These are phyloP conservation scores for Lepisosteus oculatus DNA, from an alignment of 2,113 vertebrate genomes.

Conservation along the genomic window DNA sequence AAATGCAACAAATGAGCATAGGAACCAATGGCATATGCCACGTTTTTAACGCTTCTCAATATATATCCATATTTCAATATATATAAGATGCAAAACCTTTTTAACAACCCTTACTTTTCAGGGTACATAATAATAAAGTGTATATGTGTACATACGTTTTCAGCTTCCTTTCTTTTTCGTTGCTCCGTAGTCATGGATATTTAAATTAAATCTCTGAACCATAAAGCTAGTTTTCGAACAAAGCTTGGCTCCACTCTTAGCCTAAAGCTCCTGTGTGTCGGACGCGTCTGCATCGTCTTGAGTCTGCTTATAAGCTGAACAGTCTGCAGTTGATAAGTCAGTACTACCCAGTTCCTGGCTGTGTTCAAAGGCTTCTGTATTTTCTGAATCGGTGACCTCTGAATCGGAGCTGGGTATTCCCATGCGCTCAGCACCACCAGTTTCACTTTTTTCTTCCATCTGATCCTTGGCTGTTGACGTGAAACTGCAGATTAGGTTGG, in stretches of 20 bases:
- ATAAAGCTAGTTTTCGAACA: conserved; percentile 25
- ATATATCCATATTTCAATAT: too few species aligned
- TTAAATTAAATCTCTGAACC: too few species aligned
- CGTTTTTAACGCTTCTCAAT: too few species aligned
- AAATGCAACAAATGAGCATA: too few species aligned
- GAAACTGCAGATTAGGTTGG: conserved; percentile 63
- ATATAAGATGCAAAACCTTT: too few species aligned
- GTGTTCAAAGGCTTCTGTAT: neutral
- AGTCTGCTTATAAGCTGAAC: neutral
- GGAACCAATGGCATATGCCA: too few species aligned
- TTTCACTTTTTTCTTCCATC: conserved; percentile 36
- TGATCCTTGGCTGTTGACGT: conserved; percentile 44
- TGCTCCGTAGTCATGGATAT: too few species aligned
- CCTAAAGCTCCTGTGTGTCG: neutral
- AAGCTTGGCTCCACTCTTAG: neutral
- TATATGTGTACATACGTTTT: too few species aligned
- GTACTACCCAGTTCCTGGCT: neutral
- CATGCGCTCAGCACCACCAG: conserved; percentile 36
- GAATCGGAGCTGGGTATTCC: conserved; percentile 33
- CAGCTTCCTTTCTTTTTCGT: too few species aligned
- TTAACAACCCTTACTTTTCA: too few species aligned
- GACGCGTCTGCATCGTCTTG: neutral
- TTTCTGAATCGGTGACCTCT: conserved; percentile 44
- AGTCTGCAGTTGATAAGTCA: neutral
- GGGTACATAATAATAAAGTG: too few species aligned